Evolutionary conservation across 2,797 vertebrate species (phyloP).

Genomic region (Menidia menidia): DNA sequence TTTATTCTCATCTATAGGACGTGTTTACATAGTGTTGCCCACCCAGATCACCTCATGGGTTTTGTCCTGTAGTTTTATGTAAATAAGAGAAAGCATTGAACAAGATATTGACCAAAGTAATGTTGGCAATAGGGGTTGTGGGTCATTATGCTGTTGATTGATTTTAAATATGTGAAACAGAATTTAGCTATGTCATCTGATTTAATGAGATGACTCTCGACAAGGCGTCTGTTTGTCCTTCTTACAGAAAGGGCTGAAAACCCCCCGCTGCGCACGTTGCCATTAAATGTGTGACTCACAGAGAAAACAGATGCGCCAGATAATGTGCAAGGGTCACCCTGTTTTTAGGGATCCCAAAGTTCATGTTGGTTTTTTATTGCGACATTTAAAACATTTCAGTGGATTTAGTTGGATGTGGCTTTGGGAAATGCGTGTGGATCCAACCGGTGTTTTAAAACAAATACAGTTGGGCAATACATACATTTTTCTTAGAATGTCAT

Average conservation of each 20-base stretch:
- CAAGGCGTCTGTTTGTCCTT: slow-evolving; percentile 10
- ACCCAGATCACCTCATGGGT: neutral
- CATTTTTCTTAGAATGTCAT: neutral
- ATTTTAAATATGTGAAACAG: too few relatives aligned
- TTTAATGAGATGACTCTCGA: neutral
- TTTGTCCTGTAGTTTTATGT: neutral
- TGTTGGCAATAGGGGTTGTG: neutral
- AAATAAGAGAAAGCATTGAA: neutral
- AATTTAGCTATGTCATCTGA: neutral
- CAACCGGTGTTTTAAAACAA: neutral
- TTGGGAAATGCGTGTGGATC: neutral
- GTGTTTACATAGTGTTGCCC: too few relatives aligned
- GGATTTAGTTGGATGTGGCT: neutral
- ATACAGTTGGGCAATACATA: neutral
- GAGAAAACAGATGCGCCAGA: slow-evolving; percentile 39
- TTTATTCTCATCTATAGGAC: too few relatives aligned
- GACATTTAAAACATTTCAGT: slow-evolving; percentile 43
- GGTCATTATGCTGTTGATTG: neutral
- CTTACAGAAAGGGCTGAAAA: neutral
- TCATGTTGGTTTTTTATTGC: slow-evolving; percentile 67
- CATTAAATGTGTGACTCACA: slow-evolving; percentile 29
- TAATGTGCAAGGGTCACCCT: slow-evolving; percentile 30
- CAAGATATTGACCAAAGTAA: neutral
- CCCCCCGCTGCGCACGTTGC: neutral
- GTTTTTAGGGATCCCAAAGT: slow-evolving; percentile 69